Percentiles rank a stretch among this genome's conserved stretches.
phyloP scores from a whole-genome alignment of 2,888 invertebrate species.

The Pseudococcus viburni region DNA sequence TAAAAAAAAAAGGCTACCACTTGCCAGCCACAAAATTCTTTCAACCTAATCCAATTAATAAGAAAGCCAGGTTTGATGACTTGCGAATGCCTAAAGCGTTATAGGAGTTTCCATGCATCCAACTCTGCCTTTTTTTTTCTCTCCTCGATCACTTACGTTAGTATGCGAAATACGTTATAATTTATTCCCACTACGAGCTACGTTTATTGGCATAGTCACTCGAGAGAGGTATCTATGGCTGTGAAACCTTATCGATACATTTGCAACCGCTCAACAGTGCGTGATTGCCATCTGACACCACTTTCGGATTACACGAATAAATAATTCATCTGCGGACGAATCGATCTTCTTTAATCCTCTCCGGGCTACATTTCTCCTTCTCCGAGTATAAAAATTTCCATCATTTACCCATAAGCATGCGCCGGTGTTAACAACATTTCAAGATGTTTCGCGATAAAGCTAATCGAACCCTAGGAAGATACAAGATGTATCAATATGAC shows the following conservation, averaged over 20 bases:
- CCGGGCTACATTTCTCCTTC: background rate
- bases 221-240: background rate
- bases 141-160: background rate
- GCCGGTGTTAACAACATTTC: constrained; percentile 3
- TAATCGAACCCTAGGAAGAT: constrained; percentile 10
- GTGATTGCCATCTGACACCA: constrained; percentile 47
- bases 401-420: background rate
- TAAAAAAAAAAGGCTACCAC: constrained; percentile 30
- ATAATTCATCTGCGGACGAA: constrained; percentile 16
- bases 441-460: constrained; percentile 15
- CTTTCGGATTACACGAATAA: constrained; percentile 20
- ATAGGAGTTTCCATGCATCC: constrained; percentile 2
- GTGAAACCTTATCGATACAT: constrained; percentile 33
- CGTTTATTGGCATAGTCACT: constrained; percentile 31
- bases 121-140: background rate
- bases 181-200: background rate
- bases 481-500: background rate
- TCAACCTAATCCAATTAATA: constrained; percentile 53
- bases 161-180: constrained; percentile 33
- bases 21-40: constrained; percentile 41
- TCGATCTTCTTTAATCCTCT: constrained; percentile 24
- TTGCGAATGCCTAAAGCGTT: constrained; percentile 22
- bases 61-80: constrained; percentile 55
- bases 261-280: background rate
- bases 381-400: background rate